Conservation (phyloP, 2,797 vertebrate genomes). For the Tauraco hartlaubi region DNA sequence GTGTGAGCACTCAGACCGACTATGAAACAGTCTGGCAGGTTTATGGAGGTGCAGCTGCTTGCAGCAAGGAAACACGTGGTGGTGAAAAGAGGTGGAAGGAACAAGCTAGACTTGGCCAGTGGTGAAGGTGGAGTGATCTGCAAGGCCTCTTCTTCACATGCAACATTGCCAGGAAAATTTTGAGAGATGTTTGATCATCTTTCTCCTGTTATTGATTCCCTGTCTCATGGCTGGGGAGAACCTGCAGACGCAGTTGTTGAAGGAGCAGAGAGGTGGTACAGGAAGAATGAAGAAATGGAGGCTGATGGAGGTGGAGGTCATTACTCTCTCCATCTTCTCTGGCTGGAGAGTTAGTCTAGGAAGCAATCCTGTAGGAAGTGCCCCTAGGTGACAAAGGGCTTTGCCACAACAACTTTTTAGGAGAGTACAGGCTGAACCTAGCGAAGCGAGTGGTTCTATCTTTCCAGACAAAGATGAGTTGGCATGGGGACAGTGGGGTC, state of each 20-base stretch:
- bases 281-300: neutral
- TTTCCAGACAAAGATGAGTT: neutral
- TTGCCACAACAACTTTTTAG: neutral
- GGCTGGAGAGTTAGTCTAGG: neutral
- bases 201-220: conserved; percentile 8
- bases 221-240: neutral
- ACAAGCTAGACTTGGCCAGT: neutral
- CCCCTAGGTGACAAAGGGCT: neutral
- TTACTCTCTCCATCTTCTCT: neutral
- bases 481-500: neutral
- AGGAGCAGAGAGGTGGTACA: neutral
- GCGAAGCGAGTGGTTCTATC: neutral
- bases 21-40: neutral
- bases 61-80: neutral
- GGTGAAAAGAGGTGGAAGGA: neutral
- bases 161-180: neutral
- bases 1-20: neutral
- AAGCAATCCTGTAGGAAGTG: neutral
- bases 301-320: neutral
- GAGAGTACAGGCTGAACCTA: neutral
- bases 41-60: neutral
- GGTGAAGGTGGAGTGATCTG: neutral
- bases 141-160: neutral
- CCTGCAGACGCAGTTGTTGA: neutral
- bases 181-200: neutral